Conservation (phyloP, 2,113 vertebrate species). For the Solea solea region DNA sequence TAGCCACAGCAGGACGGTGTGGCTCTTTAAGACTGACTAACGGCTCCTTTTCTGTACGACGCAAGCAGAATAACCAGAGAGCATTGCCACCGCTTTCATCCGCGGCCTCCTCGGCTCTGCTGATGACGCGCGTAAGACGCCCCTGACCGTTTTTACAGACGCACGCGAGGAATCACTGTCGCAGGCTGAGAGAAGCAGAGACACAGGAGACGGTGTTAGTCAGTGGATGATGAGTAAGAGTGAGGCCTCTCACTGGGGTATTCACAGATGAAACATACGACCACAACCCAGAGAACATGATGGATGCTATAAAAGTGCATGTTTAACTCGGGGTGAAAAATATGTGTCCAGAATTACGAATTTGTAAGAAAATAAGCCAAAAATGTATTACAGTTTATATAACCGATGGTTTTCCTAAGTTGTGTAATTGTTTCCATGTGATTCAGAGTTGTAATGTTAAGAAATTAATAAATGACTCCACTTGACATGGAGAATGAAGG, state of each 20-base stretch:
- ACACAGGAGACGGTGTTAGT: conserved; percentile 41
- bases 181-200: conserved; percentile 23
- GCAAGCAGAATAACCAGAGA: conserved; percentile 47
- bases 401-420: no score
- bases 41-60: conserved; percentile 36
- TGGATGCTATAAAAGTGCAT: no score
- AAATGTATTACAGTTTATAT: no score
- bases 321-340: no score
- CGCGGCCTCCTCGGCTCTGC: conserved; percentile 33
- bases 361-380: no score
- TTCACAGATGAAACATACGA: background rate
- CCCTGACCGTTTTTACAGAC: conserved; percentile 53
- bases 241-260: background rate
- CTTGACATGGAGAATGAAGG: no score
- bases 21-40: conserved; percentile 65
- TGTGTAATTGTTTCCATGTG: no score
- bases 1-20: conserved; percentile 51
- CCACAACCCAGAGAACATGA: no score
- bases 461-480: no score
- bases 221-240: conserved; percentile 45
- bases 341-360: no score
- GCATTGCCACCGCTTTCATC: conserved; percentile 58
- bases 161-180: conserved; percentile 27
- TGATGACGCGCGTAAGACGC: conserved; percentile 58
- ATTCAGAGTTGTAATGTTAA: no score